Conservation (phyloP, 2,888 invertebrate genomes). For the Syrphus vitripennis region DNA sequence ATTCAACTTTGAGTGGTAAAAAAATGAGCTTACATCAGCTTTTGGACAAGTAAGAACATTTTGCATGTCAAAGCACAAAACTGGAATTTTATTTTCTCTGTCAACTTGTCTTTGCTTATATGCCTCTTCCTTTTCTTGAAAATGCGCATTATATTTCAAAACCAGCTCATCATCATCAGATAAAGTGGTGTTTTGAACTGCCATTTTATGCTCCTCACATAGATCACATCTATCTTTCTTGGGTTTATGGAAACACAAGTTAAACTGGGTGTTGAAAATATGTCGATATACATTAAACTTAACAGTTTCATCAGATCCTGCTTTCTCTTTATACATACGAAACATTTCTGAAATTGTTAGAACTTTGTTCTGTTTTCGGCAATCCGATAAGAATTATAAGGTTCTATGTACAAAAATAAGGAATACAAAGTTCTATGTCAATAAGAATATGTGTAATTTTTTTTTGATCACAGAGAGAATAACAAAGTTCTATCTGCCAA, state of each 20-base stretch:
- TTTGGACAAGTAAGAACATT: background rate
- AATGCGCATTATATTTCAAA: background rate
- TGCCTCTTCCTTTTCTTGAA: background rate
- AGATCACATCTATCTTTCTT: background rate
- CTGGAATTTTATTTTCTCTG: background rate
- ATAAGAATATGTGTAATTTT: no score
- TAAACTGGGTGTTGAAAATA: conserved; percentile 10
- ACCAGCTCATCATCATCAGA: background rate
- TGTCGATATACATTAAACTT: conserved; percentile 12
- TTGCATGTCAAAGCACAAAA: conserved; percentile 10
- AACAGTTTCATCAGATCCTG: background rate
- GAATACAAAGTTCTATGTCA: no score
- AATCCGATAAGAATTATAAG: no score
- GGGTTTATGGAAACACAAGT: conserved; percentile 5
- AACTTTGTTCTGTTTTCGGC: background rate
- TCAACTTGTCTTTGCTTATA: background rate
- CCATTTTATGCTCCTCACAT: background rate
- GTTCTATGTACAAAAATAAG: no score
- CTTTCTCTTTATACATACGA: background rate
- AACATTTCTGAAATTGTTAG: background rate
- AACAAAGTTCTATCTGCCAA: no score
- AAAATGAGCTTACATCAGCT: background rate
- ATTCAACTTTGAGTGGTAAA: background rate
- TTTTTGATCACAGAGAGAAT: no score
- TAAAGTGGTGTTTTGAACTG: background rate